A percentile compares a stretch with the other conserved stretches of the same genome.
These are phyloP conservation scores for Acanthococcus lagerstroemiae DNA, from an alignment of 2,888 invertebrate genomes.

Conservation along the genomic window DNA sequence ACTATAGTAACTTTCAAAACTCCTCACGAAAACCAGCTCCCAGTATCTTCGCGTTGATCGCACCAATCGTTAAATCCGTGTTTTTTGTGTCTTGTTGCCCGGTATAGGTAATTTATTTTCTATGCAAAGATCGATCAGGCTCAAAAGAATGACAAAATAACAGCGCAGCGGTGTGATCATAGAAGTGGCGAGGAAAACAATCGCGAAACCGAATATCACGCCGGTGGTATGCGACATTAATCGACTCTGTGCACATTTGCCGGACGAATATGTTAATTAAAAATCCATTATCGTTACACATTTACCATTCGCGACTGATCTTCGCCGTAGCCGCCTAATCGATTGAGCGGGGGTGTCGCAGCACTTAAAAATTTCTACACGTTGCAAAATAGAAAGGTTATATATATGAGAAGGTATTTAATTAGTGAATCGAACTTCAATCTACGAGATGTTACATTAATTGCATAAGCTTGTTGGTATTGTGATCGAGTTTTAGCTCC, in stretches of 20 bases:
- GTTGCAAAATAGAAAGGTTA: background rate
- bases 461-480: conserved; percentile 23
- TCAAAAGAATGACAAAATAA: background rate
- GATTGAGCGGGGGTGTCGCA: background rate
- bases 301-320: background rate
- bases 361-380: background rate
- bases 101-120: no score
- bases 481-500: conserved; percentile 24
- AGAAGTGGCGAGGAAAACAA: background rate
- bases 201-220: background rate
- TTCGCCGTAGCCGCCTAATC: background rate
- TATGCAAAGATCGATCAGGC: no score
- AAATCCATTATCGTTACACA: conserved; percentile 3
- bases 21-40: no score
- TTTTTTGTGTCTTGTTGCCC: no score
- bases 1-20: no score
- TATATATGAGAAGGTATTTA: background rate
- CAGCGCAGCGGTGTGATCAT: background rate
- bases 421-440: conserved; percentile 15
- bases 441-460: conserved; percentile 20
- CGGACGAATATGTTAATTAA: conserved; percentile 1
- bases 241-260: background rate
- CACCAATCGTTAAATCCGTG: no score
- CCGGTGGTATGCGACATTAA: background rate
- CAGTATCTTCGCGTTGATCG: no score